These are phyloP conservation scores for Tupiocoris notatus DNA, from an alignment of 2,888 invertebrate genomes.

Conservation along the genomic window DNA sequence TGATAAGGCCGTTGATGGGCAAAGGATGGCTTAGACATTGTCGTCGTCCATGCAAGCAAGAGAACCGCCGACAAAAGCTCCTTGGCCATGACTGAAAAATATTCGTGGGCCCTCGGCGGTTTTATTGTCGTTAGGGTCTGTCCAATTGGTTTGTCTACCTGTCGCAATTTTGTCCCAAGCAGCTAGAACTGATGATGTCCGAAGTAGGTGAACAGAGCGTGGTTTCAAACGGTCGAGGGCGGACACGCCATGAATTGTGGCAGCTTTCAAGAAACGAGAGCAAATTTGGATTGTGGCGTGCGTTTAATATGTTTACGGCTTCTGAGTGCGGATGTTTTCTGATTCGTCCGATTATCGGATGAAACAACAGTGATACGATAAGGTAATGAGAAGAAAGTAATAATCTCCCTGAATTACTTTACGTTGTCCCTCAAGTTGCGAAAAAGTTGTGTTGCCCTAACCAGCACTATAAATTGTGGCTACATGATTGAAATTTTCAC, in stretches of 20 bases:
- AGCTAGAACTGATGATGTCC: neutral
- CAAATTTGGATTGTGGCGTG: neutral
- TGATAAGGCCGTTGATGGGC: too few species aligned
- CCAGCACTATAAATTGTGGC: too few species aligned
- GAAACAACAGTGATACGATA: neutral
- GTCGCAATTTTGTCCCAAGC: too few species aligned
- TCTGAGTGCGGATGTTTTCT: neutral
- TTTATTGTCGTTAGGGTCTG: conserved; percentile 18
- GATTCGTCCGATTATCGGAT: neutral
- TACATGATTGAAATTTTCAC: too few species aligned
- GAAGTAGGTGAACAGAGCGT: neutral
- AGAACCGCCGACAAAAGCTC: conserved; percentile 10
- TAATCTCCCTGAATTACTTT: neutral
- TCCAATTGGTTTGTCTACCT: too few species aligned
- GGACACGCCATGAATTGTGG: too few species aligned
- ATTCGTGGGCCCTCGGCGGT: neutral
- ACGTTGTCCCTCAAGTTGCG: too few species aligned
- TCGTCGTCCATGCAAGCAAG: neutral
- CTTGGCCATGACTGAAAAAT: conserved; percentile 25
- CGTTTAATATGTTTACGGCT: neutral
- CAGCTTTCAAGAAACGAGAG: neutral
- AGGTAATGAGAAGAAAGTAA: neutral
- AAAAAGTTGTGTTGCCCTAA: too few species aligned
- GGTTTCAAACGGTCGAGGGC: neutral
- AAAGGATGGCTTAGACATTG: neutral